Percentiles rank a stretch among this genome's conserved stretches.
phyloP scores from a whole-genome alignment of 2,888 invertebrate species.

The Leucoma salicis region DNA sequence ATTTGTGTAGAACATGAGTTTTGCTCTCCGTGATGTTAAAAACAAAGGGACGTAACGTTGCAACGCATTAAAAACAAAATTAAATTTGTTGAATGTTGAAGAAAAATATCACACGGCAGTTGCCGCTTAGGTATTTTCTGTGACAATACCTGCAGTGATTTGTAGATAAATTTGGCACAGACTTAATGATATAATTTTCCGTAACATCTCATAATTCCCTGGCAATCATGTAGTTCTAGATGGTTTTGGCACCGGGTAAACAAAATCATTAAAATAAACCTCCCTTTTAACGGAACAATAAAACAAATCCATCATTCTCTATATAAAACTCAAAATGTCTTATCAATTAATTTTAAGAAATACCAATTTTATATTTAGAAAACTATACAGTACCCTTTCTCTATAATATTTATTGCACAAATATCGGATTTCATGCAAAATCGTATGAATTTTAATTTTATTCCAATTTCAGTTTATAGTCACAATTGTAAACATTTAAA shows the following conservation, averaged over 20 bases:
- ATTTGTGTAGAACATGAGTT: too few species aligned
- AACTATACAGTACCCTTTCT: constrained; percentile 61
- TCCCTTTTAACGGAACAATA: constrained; percentile 36
- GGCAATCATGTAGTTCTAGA: constrained; percentile 54
- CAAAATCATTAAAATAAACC: constrained; percentile 34
- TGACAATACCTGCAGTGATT: constrained; percentile 29
- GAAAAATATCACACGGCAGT: not conserved
- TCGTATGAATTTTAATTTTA: constrained; percentile 51
- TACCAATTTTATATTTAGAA: constrained; percentile 55
- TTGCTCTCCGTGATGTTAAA: too few species aligned
- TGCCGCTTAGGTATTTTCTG: constrained; percentile 13
- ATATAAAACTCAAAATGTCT: constrained; percentile 52
- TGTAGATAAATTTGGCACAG: constrained; percentile 74
- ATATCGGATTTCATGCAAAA: constrained; percentile 67
- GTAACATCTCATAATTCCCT: constrained; percentile 45
- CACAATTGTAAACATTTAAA: constrained; percentile 21
- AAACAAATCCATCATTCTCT: constrained; percentile 51
- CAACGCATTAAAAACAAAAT: too few species aligned
- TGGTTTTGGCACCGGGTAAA: constrained; percentile 65
- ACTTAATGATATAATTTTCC: constrained; percentile 44
- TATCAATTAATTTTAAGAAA: constrained; percentile 50
- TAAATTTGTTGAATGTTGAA: constrained; percentile 2
- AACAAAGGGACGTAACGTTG: too few species aligned
- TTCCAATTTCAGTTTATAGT: constrained; percentile 27
- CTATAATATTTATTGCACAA: constrained; percentile 76